Base-by-base conservation (phyloP, 2,888 invertebrate species). In the Salpingus planirostris region DNA sequence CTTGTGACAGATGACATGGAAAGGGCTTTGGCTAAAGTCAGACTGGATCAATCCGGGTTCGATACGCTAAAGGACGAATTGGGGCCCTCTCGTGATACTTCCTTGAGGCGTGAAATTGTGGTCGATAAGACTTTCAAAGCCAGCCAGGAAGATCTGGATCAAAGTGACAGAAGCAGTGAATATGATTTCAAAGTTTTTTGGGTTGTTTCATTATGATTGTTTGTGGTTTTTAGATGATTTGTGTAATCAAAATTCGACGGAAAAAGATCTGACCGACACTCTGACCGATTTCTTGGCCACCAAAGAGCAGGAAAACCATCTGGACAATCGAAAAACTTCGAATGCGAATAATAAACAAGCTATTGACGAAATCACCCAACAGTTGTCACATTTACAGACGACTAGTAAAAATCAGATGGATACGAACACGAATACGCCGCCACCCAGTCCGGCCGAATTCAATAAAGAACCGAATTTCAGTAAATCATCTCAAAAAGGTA, bases 1-100 rank as follows among this genome's bases (percentile, higher is more conserved):
- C 64, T 78, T 11, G 84, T 86, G 2, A 85, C 84, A 1, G 85
- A 86, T 59, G 80, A 82, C 50, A 70, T 76, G 57, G 83, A 83
- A 52, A 72, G 70, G 49, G 77, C 75, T 10, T 68, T 77, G 35
- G 80, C 79, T 1, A 74, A 76, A 62, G 71, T 71, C 28, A 69
- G 72, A 36, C 57, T 75, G 11, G 71, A 74, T 48, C 70, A 72
- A 45, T 62, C 69, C 60, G 86, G 85, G 43, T 83, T 82, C 62
- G 76, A 76, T 47, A 70, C 72, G 1, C 52, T 76, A 37, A 83
- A 83, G 50, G 85, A 81, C 47, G 81, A 82, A 64, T 64, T 81
- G 40, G 79, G 78, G 47, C 76, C 80, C 54, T 79, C 83, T 42
- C 71, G 82, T 67, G 79, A 79, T 43, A 76, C 80, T 21, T 83